A percentile compares a stretch with the other conserved stretches of the same genome.
These are phyloP conservation scores for Fringilla coelebs DNA, from an alignment of 2,797 vertebrate species.

Conservation along the genomic window DNA sequence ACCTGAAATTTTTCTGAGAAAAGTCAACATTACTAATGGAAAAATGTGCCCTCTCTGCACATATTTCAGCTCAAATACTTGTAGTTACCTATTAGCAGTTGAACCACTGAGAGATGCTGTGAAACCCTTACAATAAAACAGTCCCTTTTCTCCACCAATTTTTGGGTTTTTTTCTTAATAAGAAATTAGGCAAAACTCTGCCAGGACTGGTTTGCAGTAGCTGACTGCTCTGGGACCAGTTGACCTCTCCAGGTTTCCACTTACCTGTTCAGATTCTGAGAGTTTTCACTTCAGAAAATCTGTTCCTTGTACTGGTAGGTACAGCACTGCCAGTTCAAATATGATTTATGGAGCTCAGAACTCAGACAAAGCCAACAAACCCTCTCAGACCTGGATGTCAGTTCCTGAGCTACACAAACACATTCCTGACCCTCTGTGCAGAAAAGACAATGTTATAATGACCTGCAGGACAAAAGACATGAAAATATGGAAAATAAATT, in stretches of 20 bases:
- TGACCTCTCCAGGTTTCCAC: neutral
- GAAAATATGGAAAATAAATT: neutral
- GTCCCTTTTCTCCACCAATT: fast-evolving
- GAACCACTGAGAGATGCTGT: neutral
- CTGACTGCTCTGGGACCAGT: neutral
- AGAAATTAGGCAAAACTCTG: neutral
- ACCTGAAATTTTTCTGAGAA: neutral
- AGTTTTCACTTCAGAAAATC: neutral
- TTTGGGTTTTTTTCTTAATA: fast-evolving
- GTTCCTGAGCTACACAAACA: neutral
- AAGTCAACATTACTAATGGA: neutral
- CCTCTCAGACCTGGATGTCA: neutral
- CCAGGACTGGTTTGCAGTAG: neutral
- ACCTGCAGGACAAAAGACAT: neutral
- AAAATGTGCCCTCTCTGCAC: neutral
- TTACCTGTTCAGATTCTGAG: neutral
- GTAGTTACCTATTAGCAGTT: neutral
- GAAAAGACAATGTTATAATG: neutral
- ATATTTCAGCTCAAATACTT: neutral
- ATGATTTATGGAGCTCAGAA: neutral
- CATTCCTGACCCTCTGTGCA: neutral
- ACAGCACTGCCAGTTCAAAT: neutral
- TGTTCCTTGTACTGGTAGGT: neutral
- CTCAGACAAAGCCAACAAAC: neutral
- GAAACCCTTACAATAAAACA: neutral